Percentiles rank a stretch among this genome's conserved stretches.
phyloP scores from a whole-genome alignment of 2,797 vertebrate genomes.

The Eospalax fontanierii region DNA sequence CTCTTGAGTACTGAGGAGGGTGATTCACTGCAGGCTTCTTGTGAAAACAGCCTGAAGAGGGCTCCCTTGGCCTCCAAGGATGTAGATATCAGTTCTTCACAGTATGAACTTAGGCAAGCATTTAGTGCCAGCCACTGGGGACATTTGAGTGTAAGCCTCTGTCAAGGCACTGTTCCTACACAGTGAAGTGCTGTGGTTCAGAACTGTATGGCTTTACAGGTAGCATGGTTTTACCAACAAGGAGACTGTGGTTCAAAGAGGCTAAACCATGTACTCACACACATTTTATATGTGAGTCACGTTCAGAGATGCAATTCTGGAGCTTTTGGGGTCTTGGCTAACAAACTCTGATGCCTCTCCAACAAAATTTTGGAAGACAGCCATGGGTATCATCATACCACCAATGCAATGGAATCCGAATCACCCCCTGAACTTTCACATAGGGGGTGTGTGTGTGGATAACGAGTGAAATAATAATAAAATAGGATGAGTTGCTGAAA shows the following conservation, averaged over 20 bases:
- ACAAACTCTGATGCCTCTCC: neutral
- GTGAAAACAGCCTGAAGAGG: neutral
- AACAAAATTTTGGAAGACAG: neutral
- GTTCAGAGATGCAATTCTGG: neutral
- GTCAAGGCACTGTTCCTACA: neutral
- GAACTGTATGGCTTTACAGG: neutral
- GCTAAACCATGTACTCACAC: neutral
- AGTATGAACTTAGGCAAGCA: neutral
- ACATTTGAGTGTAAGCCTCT: neutral
- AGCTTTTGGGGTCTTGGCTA: neutral
- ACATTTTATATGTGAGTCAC: neutral
- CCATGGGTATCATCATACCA: too few species aligned
- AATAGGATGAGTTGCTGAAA: neutral
- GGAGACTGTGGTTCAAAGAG: neutral
- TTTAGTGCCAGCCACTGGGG: neutral
- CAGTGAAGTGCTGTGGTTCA: neutral
- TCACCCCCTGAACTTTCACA: slow-evolving; percentile 2
- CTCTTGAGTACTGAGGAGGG: neutral
- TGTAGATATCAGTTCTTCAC: neutral
- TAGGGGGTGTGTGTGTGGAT: neutral
- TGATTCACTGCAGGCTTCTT: neutral
- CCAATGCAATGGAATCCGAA: neutral
- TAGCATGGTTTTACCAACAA: neutral
- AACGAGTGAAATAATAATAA: neutral
- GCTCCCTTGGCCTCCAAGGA: neutral